Evolutionary conservation across 2,113 vertebrate genomes (phyloP).

Genomic region (Mobula birostris): DNA sequence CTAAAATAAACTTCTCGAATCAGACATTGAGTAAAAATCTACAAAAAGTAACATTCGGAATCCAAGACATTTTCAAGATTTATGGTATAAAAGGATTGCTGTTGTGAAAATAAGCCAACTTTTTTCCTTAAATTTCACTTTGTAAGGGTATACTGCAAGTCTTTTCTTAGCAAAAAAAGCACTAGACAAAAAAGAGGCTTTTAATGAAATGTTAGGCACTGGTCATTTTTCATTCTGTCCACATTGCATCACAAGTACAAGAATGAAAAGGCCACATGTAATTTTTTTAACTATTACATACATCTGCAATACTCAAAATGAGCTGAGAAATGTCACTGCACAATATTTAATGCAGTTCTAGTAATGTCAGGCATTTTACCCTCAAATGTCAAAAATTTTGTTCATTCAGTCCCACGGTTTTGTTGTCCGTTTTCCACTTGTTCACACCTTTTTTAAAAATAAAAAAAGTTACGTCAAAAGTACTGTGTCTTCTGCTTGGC

Average conservation of each 20-base stretch:
- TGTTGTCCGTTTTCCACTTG: constrained; percentile 34
- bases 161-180: constrained; percentile 38
- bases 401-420: constrained; percentile 31
- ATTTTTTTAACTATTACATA: constrained; percentile 46
- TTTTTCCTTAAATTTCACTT: constrained; percentile 38
- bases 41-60: constrained; percentile 38
- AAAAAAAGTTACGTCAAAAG: constrained; percentile 44
- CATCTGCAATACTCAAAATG: constrained; percentile 37
- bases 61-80: constrained; percentile 37
- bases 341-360: constrained; percentile 34
- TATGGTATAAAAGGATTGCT: constrained; percentile 36
- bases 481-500: constrained; percentile 18
- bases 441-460: constrained; percentile 45
- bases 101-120: constrained; percentile 38
- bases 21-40: constrained; percentile 37
- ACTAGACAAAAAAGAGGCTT: constrained; percentile 49
- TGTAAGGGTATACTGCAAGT: constrained; percentile 37
- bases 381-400: constrained; percentile 36
- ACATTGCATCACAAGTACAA: constrained; percentile 65
- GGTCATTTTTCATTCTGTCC: constrained; percentile 66
- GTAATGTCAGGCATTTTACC: constrained; percentile 37
- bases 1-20: constrained; percentile 38
- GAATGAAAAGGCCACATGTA: constrained; percentile 75
- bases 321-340: constrained; percentile 36
- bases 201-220: constrained; percentile 69